Evolutionary conservation across 2,113 vertebrate genomes (phyloP).

Genomic region (pig (Sus scrofa)): T2T-Sscrofa CM000817.6:35774501-35775000

Average conservation of each 20-base stretch:
- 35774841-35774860: constrained; percentile 98
- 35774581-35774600: no score
- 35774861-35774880: constrained; percentile 98
- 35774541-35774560: no score
- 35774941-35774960: accelerated
- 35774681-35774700: neutral
- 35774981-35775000: neutral
- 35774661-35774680: neutral
- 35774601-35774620: no score
- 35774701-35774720: neutral
- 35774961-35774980: neutral
- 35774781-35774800: constrained; percentile 88
- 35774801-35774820: constrained; percentile 98
- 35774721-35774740: neutral
- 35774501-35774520: no score
- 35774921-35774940: constrained; percentile 92
- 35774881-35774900: constrained; percentile 94
- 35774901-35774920: constrained; percentile 93
- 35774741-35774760: neutral
- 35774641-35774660: neutral
- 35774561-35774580: no score
- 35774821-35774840: constrained; percentile 96
- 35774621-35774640: constrained; percentile 28
- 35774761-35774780: neutral
- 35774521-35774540: no score